phyloP scores from a whole-genome alignment of 2,888 invertebrate genomes.

The Nemurella pictetii region DNA sequence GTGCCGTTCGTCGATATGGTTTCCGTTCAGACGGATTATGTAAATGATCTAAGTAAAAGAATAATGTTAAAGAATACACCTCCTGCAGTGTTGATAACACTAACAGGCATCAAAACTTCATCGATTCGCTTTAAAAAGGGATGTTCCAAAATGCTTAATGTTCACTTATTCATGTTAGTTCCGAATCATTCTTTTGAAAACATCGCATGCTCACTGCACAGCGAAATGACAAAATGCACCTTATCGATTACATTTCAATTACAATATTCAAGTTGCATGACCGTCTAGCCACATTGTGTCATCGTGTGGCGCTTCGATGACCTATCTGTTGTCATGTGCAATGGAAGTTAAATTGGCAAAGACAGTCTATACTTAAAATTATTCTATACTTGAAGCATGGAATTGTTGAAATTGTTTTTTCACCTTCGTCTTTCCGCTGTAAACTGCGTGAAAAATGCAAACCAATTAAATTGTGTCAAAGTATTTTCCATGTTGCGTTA shows the following conservation, averaged over 20 bases:
- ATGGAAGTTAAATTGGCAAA: neutral
- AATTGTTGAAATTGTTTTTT: neutral
- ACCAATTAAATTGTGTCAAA: slow-evolving; percentile 9
- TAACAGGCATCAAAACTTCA: neutral
- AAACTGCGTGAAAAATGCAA: neutral
- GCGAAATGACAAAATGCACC: neutral
- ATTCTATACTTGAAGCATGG: neutral
- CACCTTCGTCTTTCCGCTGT: neutral
- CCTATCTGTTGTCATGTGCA: neutral
- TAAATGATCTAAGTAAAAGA: neutral
- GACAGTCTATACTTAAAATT: neutral
- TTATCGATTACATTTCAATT: neutral
- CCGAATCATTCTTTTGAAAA: neutral
- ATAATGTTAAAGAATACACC: neutral
- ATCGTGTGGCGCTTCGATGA: no score
- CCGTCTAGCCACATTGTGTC: neutral
- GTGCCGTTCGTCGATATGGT: neutral
- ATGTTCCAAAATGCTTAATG: neutral
- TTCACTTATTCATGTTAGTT: neutral
- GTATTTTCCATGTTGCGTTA: neutral
- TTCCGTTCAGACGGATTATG: neutral
- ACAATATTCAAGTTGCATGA: neutral
- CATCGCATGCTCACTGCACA: neutral
- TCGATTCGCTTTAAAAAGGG: neutral
- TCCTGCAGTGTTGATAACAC: neutral